Percentiles rank a stretch among this genome's conserved stretches.
These are phyloP conservation scores for Podocnemis expansa DNA, from an alignment of 2,113 vertebrate species.

Conservation along the genomic window DNA sequence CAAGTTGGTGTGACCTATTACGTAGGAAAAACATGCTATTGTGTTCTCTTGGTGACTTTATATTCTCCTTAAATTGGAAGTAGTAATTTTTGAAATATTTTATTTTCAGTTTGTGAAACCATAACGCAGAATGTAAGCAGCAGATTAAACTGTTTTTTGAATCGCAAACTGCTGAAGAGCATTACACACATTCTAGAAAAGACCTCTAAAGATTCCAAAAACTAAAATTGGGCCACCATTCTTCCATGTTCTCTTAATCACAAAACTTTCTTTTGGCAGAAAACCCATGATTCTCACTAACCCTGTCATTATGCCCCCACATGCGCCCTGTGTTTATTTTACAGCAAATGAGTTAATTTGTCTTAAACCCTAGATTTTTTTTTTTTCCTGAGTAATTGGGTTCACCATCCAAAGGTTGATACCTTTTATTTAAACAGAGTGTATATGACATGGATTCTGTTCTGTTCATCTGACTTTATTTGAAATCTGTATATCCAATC, in stretches of 20 bases:
- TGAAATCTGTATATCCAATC: neutral
- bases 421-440: neutral
- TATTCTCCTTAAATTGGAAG: neutral
- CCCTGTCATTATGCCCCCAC: neutral
- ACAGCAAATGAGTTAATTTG: neutral
- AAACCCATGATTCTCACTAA: neutral
- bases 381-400: neutral
- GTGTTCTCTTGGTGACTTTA: neutral
- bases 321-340: neutral
- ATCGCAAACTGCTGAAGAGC: neutral
- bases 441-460: accelerated
- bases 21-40: neutral
- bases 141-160: neutral
- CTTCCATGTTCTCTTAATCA: neutral
- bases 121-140: accelerated
- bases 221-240: neutral
- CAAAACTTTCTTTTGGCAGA: neutral
- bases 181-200: neutral
- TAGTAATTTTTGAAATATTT: accelerated
- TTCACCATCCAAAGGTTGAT: neutral
- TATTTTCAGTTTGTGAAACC: neutral
- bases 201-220: neutral
- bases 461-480: neutral
- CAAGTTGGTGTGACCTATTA: neutral
- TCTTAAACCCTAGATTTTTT: neutral